Conservation (phyloP, 1,140 invertebrate genomes). For the Ceratina calcarata region DNA sequence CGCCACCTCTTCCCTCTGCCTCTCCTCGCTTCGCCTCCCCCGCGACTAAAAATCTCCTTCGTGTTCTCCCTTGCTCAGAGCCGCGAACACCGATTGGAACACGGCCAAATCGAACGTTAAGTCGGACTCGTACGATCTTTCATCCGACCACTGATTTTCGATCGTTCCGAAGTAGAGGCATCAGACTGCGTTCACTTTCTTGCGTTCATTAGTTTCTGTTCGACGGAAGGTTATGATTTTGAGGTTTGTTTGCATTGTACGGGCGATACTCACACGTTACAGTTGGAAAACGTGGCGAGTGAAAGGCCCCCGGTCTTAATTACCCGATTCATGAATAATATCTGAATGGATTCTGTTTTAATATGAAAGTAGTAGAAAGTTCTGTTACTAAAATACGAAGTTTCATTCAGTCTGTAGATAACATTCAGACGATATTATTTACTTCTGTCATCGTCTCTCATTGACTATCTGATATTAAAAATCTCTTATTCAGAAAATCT, state of each 20-base stretch:
- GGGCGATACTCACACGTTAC: background rate
- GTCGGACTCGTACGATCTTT: slow-evolving; percentile 63
- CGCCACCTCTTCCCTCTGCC: slow-evolving; percentile 54
- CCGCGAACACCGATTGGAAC: slow-evolving; percentile 60
- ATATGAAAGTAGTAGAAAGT: background rate
- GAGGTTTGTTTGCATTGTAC: no score
- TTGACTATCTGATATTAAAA: no score
- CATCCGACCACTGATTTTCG: background rate
- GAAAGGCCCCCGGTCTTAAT: slow-evolving; percentile 7
- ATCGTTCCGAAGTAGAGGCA: no score
- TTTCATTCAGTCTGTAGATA: background rate
- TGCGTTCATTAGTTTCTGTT: no score
- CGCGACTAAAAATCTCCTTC: background rate
- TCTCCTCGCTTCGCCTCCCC: slow-evolving; percentile 32
- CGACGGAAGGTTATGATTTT: no score
- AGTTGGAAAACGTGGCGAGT: background rate
- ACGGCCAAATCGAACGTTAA: slow-evolving; percentile 72
- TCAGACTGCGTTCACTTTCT: no score
- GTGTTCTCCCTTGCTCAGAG: background rate
- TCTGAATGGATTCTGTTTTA: slow-evolving; percentile 1
- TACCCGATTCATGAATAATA: background rate
- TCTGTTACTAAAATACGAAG: background rate
- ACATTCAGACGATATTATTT: no score
- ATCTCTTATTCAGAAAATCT: slow-evolving; percentile 31
- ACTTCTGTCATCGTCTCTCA: no score